Base-by-base conservation (phyloP, 2,797 vertebrate species). In the Notolepis coatsorum region DNA sequence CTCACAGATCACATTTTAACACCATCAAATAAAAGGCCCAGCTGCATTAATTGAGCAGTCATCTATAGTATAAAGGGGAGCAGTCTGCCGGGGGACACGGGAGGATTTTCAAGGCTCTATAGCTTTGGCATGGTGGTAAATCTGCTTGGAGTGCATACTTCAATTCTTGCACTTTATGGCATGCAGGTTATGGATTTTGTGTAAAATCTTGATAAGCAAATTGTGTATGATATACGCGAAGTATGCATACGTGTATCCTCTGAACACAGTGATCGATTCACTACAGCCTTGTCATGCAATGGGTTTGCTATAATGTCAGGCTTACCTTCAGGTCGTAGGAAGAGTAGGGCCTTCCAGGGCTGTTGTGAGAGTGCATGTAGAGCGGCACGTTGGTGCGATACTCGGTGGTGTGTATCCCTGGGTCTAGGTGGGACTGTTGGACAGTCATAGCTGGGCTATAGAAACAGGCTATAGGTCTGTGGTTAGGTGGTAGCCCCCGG, bases 241-340 rank as follows among this genome's bases (percentile, higher is more conserved):
- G 10, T 13, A 35, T 35, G 33, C 33, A 13, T 35, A 13, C 33
- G n/a, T 35, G 33, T 35, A 13, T 35, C n/a, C 12, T 35, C 9
- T 10, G 33, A 35, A 48, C 17, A 49, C 6, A 18, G 37, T 49
- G 17, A n/a, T n/a, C n/a, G n/a, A n/a, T n/a, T n/a, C n/a, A n/a
- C 8, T 27, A 50, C 10, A 69, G 49, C 57, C 43, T n/a, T n/a
- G n/a, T 62, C 38, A 30, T 63, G 45, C 41, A 57, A 51, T 68
- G 30, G 18, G 39, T 10, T 10, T 60, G 50, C 33, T 24, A 20
- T 46, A 49, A 52, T 15, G 31, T 55, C 45, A 53, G 24, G 4
- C 81, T 62, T 93, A 98, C 97, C 93, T 98, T 98, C 69, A 94
- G 92, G 83, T 95, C 95, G 9, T 93, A 92, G 27, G 92, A 91